These are phyloP conservation scores for Sceloporus undulatus DNA, from an alignment of 2,113 vertebrate species.

Conservation along the genomic window DNA sequence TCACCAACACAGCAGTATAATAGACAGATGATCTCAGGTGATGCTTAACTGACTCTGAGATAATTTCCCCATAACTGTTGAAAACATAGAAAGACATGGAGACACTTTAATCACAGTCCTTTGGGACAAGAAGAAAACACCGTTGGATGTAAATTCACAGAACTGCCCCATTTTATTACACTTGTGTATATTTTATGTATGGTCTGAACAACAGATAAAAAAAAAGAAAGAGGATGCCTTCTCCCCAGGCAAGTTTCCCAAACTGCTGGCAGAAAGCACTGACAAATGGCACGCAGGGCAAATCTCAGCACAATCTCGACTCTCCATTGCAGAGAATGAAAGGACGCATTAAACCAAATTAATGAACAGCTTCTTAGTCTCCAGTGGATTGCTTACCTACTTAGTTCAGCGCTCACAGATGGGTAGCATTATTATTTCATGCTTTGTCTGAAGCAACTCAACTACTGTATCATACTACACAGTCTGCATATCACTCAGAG, in stretches of 20 bases:
- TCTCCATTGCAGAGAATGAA: background rate
- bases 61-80: background rate
- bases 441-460: background rate
- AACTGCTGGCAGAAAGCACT: conserved; percentile 4
- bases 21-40: background rate
- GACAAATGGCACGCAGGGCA: background rate
- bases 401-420: background rate
- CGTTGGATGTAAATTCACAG: conserved; percentile 16
- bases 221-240: background rate
- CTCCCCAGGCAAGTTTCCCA: background rate
- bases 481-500: background rate
- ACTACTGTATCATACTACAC: background rate
- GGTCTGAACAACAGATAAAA: background rate
- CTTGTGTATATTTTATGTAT: conserved; percentile 9
- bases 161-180: background rate
- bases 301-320: background rate
- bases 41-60: background rate
- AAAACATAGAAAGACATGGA: background rate
- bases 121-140: background rate
- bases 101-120: background rate
- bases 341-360: conserved; percentile 19
- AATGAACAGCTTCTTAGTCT: conserved; percentile 16
- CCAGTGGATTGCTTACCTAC: background rate
- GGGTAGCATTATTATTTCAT: conserved; percentile 22
- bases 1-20: background rate